phyloP scores from a whole-genome alignment of 1,140 invertebrate species.

The Pygmarrhopalites habei region DNA sequence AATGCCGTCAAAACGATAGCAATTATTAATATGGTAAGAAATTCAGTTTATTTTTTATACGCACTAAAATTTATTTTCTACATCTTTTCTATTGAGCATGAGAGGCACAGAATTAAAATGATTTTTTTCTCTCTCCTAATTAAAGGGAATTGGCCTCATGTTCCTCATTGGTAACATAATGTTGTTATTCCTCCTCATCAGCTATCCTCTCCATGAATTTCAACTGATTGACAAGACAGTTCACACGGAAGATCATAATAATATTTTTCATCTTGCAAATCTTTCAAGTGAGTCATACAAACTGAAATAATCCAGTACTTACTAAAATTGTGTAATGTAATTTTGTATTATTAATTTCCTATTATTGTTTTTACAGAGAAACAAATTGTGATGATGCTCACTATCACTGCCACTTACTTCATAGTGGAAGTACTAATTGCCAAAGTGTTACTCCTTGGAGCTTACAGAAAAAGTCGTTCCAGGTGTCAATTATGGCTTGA shows the following conservation, averaged over 20 bases:
- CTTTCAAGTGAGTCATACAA: too few species aligned
- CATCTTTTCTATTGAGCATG: background rate
- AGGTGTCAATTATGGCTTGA: constrained; percentile 3
- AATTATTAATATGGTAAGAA: background rate
- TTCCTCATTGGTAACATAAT: constrained; percentile 2
- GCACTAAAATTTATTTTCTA: background rate
- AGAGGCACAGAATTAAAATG: background rate
- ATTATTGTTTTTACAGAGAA: constrained; percentile 3
- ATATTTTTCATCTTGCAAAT: constrained; percentile 7
- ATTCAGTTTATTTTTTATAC: too few species aligned
- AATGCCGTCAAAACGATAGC: background rate
- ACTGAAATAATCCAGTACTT: too few species aligned
- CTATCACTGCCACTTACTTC: background rate
- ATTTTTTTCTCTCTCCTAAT: background rate
- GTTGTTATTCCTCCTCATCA: constrained; percentile 3
- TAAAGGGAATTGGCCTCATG: background rate
- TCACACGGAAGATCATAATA: background rate
- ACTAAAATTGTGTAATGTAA: too few species aligned
- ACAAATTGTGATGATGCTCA: constrained; percentile 3
- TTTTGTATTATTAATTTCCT: background rate
- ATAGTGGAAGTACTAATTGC: constrained; percentile 7
- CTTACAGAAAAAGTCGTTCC: background rate
- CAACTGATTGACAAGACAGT: background rate
- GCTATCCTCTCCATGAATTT: constrained; percentile 12
- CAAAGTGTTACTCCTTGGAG: background rate